These are phyloP conservation scores for Alethe diademata DNA, from an alignment of 2,113 vertebrate genomes.

Conservation along the genomic window DNA sequence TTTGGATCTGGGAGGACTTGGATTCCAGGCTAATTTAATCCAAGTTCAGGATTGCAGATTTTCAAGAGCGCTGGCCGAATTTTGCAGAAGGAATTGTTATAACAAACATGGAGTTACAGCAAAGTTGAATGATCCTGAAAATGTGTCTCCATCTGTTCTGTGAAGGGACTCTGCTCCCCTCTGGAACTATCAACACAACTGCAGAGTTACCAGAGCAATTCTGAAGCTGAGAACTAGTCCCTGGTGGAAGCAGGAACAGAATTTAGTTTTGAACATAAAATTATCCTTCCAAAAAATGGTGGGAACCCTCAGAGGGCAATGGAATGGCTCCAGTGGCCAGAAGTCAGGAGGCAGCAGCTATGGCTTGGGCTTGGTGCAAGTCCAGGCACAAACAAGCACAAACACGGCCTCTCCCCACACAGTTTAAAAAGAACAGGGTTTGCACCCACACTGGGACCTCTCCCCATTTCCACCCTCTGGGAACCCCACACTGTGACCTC, in stretches of 20 bases:
- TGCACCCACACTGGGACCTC: neutral
- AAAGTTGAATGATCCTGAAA: neutral
- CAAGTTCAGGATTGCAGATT: neutral
- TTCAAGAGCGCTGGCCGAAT: neutral
- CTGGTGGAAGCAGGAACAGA: neutral
- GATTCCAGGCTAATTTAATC: neutral
- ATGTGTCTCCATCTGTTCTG: slow-evolving; percentile 39
- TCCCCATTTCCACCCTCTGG: neutral
- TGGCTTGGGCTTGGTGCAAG: neutral
- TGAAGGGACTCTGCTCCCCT: neutral
- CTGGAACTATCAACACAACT: neutral
- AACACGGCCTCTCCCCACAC: rapidly evolving
- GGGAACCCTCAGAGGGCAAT: neutral
- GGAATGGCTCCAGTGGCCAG: neutral
- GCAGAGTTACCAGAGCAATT: slow-evolving; percentile 23
- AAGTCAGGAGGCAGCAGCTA: neutral
- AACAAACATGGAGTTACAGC: neutral
- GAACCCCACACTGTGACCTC: neutral
- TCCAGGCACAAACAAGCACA: neutral
- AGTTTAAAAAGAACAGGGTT: rapidly evolving
- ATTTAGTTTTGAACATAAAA: neutral
- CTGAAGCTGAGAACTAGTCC: neutral
- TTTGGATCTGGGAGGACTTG: neutral
- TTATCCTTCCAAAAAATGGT: neutral
- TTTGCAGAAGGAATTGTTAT: neutral